Base-by-base conservation (phyloP, 2,113 vertebrate species). In the Condylura cristata region DNA sequence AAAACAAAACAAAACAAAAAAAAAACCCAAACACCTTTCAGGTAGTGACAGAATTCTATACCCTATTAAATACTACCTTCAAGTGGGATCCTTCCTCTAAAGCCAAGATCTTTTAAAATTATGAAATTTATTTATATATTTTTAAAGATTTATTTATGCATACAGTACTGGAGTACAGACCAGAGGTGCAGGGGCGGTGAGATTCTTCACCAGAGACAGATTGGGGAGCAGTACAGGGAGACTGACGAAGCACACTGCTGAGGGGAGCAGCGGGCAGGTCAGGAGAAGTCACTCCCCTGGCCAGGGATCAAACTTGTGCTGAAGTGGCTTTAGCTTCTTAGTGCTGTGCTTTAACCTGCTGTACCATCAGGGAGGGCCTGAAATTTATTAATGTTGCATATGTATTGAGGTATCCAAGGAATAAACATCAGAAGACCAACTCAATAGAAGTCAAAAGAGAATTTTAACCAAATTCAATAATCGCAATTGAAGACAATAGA, bases 101-200 rank as follows among this genome's bases (percentile, higher is more conserved):
- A 63, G 72, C 34, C 58, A 87, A 93, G 79, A 5, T 22, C 60
- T 83, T 92, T 89, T 30, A 63, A 83, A 91, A 70, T 85, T 56
- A 86, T 63, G 11, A 85, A 81, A 82, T 81, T 44, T 51, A 22
- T 74, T 78, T n/a, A n/a, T n/a, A n/a, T n/a, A n/a, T n/a, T n/a
- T n/a, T n/a, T n/a, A n/a, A n/a, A n/a, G n/a, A n/a, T n/a, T n/a
- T n/a, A n/a, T n/a, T n/a, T n/a, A n/a, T n/a, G n/a, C n/a, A n/a
- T n/a, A n/a, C n/a, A n/a, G n/a, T n/a, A n/a, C n/a, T n/a, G n/a
- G n/a, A n/a, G n/a, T n/a, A n/a, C n/a, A n/a, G n/a, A n/a, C n/a
- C n/a, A n/a, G n/a, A n/a, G n/a, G n/a, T n/a, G n/a, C n/a, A n/a
- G n/a, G n/a, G n/a, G n/a, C n/a, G n/a, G n/a, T n/a, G n/a, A n/a